Evolutionary conservation across 2,113 vertebrate genomes (phyloP).

Genomic region (Mormyrus iriodes): DNA sequence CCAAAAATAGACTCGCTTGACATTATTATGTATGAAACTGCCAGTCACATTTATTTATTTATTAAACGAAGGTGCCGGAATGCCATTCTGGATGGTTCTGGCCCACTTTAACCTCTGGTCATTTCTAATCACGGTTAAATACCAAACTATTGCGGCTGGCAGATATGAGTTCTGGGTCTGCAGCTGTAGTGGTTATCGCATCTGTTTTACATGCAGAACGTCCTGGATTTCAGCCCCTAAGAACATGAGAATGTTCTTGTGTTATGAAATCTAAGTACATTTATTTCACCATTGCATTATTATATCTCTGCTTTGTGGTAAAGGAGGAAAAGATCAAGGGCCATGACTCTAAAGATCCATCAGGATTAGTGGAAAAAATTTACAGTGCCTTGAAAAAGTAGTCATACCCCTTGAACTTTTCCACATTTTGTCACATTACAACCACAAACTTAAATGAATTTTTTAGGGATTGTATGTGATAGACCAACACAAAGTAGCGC

Average conservation of each 20-base stretch:
- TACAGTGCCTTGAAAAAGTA: too few species aligned
- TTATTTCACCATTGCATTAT: not conserved
- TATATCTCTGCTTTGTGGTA: not conserved
- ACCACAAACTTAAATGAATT: too few species aligned
- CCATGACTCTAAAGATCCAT: not conserved
- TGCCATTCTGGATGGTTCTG: not conserved
- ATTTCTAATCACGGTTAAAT: not conserved
- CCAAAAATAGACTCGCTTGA: not conserved
- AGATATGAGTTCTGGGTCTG: not conserved
- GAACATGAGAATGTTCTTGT: not conserved
- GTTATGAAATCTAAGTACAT: not conserved
- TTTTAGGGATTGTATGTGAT: too few species aligned
- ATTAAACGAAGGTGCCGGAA: not conserved
- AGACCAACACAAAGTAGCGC: too few species aligned
- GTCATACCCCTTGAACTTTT: too few species aligned
- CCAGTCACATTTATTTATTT: not conserved
- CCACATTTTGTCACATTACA: too few species aligned
- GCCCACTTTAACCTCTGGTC: not conserved
- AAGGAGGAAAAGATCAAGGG: not conserved
- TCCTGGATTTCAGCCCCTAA: not conserved
- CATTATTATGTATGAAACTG: not conserved
- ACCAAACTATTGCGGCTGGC: not conserved
- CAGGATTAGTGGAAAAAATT: not conserved
- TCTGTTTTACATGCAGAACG: not conserved
- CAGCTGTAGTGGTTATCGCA: not conserved